These are phyloP conservation scores for Okamejei kenojei DNA, from an alignment of 2,797 vertebrate species.

Conservation along the genomic window DNA sequence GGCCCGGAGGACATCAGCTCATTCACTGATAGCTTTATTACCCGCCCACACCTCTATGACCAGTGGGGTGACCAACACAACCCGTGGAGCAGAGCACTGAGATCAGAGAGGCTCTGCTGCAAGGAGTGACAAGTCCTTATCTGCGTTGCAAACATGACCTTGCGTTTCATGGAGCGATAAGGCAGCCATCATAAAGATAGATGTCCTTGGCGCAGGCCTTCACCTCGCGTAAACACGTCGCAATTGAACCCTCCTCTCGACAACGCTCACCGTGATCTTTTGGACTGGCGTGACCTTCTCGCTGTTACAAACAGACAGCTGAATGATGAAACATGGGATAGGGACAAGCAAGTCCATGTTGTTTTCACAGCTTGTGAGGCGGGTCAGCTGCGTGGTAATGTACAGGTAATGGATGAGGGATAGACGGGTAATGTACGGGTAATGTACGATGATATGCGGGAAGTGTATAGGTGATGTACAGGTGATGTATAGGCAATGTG, in stretches of 20 bases:
- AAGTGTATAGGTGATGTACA: too few relatives aligned
- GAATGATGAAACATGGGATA: background rate
- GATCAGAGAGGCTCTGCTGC: background rate
- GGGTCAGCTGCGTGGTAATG: background rate
- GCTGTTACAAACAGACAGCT: background rate
- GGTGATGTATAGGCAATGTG: too few relatives aligned
- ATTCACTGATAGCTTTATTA: background rate
- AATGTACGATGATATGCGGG: background rate
- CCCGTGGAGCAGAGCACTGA: background rate
- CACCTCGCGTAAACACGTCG: background rate
- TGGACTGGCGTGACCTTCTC: background rate
- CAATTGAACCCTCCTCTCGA: background rate
- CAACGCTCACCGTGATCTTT: background rate
- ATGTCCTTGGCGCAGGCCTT: background rate
- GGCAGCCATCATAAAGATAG: background rate
- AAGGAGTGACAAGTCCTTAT: background rate
- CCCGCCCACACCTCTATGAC: too few relatives aligned
- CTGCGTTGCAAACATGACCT: background rate
- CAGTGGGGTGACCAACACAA: background rate
- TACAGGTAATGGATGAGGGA: background rate
- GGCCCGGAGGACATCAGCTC: background rate
- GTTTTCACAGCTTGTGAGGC: background rate
- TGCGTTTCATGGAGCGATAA: background rate
- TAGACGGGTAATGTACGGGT: background rate
- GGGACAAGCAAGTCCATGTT: background rate